These are phyloP conservation scores for Drosophila subpulchrella DNA, from an alignment of 1,140 invertebrate genomes.

Conservation along the genomic window DNA sequence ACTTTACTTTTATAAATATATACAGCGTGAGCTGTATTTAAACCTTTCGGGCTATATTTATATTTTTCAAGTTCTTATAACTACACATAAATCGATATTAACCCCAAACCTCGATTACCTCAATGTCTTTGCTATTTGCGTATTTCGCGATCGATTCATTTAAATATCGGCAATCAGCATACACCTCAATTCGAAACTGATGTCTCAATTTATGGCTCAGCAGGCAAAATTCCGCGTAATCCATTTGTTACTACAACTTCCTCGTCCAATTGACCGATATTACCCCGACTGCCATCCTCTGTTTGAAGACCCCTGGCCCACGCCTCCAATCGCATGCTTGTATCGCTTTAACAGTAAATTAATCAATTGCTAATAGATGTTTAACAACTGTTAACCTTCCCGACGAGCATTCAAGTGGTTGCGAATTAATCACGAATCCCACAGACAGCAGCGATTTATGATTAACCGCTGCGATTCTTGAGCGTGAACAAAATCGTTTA, in stretches of 20 bases:
- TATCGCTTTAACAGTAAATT: slow-evolving; percentile 62
- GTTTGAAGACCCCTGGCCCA: slow-evolving; percentile 7
- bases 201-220: slow-evolving; percentile 52
- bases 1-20: slow-evolving; percentile 2
- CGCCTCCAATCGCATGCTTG: slow-evolving; percentile 33
- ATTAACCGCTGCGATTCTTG: slow-evolving; percentile 58
- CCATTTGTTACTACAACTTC: slow-evolving; percentile 60
- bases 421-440: slow-evolving; percentile 66
- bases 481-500: slow-evolving; percentile 77
- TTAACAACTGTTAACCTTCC: slow-evolving; percentile 79
- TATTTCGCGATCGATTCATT: slow-evolving; percentile 15
- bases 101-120: slow-evolving; percentile 15
- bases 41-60: neutral
- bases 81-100: slow-evolving; percentile 6
- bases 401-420: slow-evolving; percentile 64
- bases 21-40: neutral
- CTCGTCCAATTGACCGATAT: slow-evolving; percentile 64
- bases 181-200: slow-evolving; percentile 22
- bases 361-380: slow-evolving; percentile 75
- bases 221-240: slow-evolving; percentile 23
- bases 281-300: neutral
- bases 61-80: neutral
- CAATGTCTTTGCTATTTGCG: slow-evolving; percentile 16
- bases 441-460: slow-evolving; percentile 56
- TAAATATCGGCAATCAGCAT: slow-evolving; percentile 36